Percentiles rank a stretch among this genome's conserved stretches.
phyloP scores from a whole-genome alignment of 2,113 vertebrate species.

The Cyprinodon brontotheroides region DNA sequence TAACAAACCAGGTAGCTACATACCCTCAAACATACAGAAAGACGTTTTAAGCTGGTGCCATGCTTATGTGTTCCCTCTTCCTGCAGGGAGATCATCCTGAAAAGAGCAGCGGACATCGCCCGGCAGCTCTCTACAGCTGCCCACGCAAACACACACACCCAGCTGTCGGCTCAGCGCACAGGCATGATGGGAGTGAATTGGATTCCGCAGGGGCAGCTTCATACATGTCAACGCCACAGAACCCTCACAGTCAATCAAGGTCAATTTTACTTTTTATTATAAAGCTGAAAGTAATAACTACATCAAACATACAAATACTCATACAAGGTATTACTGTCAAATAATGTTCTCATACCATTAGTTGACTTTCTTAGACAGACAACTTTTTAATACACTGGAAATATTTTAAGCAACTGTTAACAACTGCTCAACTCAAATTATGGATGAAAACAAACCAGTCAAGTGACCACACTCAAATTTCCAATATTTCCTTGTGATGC shows the following conservation, averaged over 20 bases:
- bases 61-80: not conserved
- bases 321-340: not conserved
- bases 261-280: slow-evolving; percentile 54
- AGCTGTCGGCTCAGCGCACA: slow-evolving; percentile 88
- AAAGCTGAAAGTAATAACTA: not conserved
- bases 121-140: slow-evolving; percentile 98
- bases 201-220: slow-evolving; percentile 94
- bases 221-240: slow-evolving; percentile 96
- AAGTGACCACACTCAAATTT: too few species aligned
- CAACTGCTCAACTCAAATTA: too few species aligned
- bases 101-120: slow-evolving; percentile 96
- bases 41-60: not conserved
- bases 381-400: not conserved
- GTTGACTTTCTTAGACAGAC: not conserved
- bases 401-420: not conserved
- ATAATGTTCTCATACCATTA: not conserved
- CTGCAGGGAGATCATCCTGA: slow-evolving; percentile 95
- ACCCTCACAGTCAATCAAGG: slow-evolving; percentile 93
- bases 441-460: too few species aligned
- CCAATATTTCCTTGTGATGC: too few species aligned
- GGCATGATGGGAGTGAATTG: slow-evolving; percentile 98
- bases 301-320: not conserved
- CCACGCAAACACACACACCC: slow-evolving; percentile 96
- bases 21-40: not conserved
- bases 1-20: slow-evolving; percentile 89